A percentile compares a stretch with the other conserved stretches of the same genome.
Conservation (phyloP, 1,140 invertebrate species). For the Zaprionus lachaisei region DNA sequence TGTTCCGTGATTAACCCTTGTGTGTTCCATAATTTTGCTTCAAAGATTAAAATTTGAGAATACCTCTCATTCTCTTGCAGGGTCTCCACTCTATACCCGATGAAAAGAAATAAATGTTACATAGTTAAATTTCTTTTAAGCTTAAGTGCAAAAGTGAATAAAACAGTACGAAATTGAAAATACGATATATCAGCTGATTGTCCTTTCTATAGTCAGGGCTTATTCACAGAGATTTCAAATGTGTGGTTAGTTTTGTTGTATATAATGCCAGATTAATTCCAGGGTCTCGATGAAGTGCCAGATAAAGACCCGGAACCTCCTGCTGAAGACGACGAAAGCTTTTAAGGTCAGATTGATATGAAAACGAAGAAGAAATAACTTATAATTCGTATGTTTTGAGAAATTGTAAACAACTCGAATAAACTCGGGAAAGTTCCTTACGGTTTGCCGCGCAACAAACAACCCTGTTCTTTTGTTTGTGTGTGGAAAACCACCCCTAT, state of each 20-base stretch:
- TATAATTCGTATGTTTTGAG: neutral
- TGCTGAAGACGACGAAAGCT: neutral
- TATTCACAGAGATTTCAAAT: constrained; percentile 4
- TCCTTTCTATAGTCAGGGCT: neutral
- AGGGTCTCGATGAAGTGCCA: constrained; percentile 62
- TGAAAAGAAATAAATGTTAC: constrained; percentile 77
- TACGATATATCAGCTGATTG: neutral
- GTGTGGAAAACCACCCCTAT: constrained; percentile 70
- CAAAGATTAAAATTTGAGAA: constrained; percentile 29
- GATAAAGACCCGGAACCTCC: constrained; percentile 18
- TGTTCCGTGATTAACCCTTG: neutral
- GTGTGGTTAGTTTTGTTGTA: neutral
- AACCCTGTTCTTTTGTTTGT: constrained; percentile 64
- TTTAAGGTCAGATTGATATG: neutral
- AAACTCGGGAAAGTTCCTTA: constrained; percentile 5
- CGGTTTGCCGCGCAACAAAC: constrained; percentile 56
- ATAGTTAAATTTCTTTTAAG: constrained; percentile 66
- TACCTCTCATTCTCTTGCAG: constrained; percentile 79
- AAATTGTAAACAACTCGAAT: constrained; percentile 31
- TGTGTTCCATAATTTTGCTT: constrained; percentile 3
- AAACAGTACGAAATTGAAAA: constrained; percentile 53
- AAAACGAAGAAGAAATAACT: constrained; percentile 9
- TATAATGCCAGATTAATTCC: constrained; percentile 42
- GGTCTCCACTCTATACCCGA: constrained; percentile 86
- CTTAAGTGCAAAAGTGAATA: constrained; percentile 79